A percentile compares a stretch with the other conserved stretches of the same genome.
Conservation (phyloP, 2,797 vertebrate species). For the Ateles fusciceps region DNA sequence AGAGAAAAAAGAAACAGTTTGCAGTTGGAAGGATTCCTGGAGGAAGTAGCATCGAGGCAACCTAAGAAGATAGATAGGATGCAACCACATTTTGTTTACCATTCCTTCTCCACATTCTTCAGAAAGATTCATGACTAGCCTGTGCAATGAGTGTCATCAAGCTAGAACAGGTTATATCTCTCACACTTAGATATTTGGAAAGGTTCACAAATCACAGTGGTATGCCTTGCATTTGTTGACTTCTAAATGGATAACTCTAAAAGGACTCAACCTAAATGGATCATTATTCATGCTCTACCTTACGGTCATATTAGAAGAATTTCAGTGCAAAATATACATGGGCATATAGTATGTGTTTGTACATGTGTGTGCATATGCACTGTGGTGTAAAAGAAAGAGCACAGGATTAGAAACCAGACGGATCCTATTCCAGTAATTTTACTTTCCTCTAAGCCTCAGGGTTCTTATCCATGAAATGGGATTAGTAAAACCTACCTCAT, state of each 20-base stretch:
- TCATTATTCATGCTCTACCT: neutral
- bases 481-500: neutral
- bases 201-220: neutral
- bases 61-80: neutral
- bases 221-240: neutral
- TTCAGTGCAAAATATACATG: neutral
- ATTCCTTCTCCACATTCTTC: neutral
- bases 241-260: neutral
- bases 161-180: neutral
- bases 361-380: rapidly evolving
- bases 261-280: neutral
- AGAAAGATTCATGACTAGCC: neutral
- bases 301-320: neutral
- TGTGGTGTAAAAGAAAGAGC: neutral
- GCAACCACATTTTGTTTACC: neutral
- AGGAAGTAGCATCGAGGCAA: neutral
- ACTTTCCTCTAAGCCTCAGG: neutral
- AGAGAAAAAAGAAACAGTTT: neutral
- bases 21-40: neutral
- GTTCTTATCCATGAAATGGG: neutral
- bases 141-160: neutral
- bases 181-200: neutral
- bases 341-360: no score
- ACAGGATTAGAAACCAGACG: neutral
- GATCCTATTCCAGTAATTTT: neutral